Evolutionary conservation across 2,113 vertebrate genomes (phyloP).

Genomic region (Anhinga anhinga): DNA sequence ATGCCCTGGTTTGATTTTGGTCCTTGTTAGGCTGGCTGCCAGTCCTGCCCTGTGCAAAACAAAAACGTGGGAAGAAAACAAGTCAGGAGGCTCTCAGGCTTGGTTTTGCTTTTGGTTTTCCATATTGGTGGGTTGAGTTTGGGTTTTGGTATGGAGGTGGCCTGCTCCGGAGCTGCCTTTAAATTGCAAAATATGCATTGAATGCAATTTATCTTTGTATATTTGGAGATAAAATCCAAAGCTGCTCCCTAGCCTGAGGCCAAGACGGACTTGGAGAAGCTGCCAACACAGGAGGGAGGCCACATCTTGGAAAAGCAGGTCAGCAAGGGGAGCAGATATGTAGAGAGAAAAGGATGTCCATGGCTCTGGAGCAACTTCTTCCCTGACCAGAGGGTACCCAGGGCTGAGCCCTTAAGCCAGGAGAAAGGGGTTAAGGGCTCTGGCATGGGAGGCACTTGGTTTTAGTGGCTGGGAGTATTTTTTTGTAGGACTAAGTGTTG

Average conservation of each 20-base stretch:
- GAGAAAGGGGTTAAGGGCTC: neutral
- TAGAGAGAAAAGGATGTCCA: neutral
- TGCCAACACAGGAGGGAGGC: neutral
- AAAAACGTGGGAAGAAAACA: neutral
- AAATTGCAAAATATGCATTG: neutral
- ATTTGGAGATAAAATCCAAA: neutral
- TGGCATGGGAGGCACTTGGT: neutral
- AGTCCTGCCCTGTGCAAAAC: neutral
- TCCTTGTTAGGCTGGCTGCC: neutral
- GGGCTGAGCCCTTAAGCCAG: neutral
- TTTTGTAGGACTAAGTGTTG: neutral
- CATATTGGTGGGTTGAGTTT: neutral
- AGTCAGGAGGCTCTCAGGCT: neutral
- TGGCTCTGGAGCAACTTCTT: neutral
- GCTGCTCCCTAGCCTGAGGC: neutral
- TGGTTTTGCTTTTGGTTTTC: neutral
- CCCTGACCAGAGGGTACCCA: neutral
- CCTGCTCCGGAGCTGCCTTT: neutral
- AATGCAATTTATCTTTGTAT: neutral
- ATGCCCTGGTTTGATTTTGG: constrained; percentile 38
- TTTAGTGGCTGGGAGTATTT: neutral
- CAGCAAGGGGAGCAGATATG: neutral
- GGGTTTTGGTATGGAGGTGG: neutral
- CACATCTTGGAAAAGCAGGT: neutral
- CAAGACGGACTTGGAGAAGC: neutral